phyloP scores from a whole-genome alignment of 35 echinoderm and acorn worm genomes.

The Hemicentrotus pulcherrimus region DNA sequence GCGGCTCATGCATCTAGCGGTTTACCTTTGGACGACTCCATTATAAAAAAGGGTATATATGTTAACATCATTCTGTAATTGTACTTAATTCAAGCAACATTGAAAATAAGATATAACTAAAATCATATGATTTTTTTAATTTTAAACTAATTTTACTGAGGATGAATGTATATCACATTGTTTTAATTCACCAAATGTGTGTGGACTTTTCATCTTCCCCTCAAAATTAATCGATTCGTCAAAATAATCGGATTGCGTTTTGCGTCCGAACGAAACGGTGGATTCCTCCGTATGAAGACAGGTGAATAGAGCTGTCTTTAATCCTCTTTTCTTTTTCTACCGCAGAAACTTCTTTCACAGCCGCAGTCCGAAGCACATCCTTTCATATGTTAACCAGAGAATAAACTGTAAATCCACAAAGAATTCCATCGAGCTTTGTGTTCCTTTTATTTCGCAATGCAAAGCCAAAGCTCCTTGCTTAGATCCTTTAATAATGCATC shows the following conservation, averaged over 20 bases:
- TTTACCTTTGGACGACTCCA: slow-evolving; percentile 1
- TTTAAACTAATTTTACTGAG: no score
- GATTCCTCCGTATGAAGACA: slow-evolving; percentile 5
- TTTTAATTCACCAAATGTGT: not conserved
- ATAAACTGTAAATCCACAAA: slow-evolving; percentile 48
- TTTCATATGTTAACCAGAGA: slow-evolving; percentile 47
- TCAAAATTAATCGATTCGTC: slow-evolving; percentile 13
- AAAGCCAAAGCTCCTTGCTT: slow-evolving; percentile 43
- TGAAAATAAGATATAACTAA: not conserved
- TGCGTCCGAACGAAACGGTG: slow-evolving; percentile 11
- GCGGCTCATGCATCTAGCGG: not conserved
- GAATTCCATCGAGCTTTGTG: slow-evolving; percentile 48
- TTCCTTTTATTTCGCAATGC: slow-evolving; percentile 30
- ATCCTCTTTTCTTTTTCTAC: not conserved
- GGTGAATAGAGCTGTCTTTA: not conserved
- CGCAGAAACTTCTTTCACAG: not conserved
- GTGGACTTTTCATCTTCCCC: not conserved
- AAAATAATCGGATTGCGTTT: slow-evolving; percentile 43
- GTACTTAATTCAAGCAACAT: not conserved
- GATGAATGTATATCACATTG: no score
- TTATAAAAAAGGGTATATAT: not conserved
- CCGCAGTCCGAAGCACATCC: slow-evolving; percentile 21
- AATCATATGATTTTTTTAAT: not conserved
- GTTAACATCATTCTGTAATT: not conserved
- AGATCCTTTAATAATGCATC: slow-evolving; percentile 22